Conservation (phyloP, 2,113 vertebrate genomes). For the Pungitius pungitius region DNA sequence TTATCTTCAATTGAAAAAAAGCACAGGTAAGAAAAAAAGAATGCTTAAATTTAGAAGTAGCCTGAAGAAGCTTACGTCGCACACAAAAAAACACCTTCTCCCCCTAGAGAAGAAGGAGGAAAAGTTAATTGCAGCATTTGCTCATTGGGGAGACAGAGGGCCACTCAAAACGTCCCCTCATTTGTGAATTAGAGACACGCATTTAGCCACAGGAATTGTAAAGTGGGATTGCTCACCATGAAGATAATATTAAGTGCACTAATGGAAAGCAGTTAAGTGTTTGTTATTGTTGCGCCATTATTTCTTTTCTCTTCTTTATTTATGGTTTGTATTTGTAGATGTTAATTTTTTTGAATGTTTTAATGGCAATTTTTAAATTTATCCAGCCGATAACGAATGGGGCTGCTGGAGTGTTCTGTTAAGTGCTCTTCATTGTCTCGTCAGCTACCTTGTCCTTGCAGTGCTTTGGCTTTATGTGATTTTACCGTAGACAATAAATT, state of each 20-base stretch:
- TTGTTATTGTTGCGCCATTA: constrained; percentile 73
- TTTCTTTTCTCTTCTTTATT: constrained; percentile 67
- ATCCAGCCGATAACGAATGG: constrained; percentile 27
- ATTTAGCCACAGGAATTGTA: constrained; percentile 76
- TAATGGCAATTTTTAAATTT: constrained; percentile 52
- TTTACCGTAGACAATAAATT: neutral
- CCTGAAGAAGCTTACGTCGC: constrained; percentile 85
- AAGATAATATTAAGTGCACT: constrained; percentile 77
- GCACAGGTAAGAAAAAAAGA: constrained; percentile 64
- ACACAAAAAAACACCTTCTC: constrained; percentile 86
- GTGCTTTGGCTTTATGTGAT: constrained; percentile 9
- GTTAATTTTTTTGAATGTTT: constrained; percentile 50
- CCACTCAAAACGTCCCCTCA: constrained; percentile 90
- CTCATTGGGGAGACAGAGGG: constrained; percentile 91
- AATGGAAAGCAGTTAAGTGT: constrained; percentile 76
- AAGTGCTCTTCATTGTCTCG: constrained; percentile 40
- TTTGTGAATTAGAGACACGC: constrained; percentile 91
- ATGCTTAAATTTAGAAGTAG: constrained; percentile 86
- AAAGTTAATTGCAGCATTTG: constrained; percentile 96
- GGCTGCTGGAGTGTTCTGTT: constrained; percentile 27
- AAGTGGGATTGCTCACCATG: constrained; percentile 71
- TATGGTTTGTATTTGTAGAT: constrained; percentile 56
- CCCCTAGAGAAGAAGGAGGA: constrained; percentile 78
- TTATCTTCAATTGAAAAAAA: constrained; percentile 87
- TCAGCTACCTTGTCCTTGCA: constrained; percentile 22